Percentiles rank a stretch among this genome's conserved stretches.
These are phyloP conservation scores for Talpa occidentalis DNA, from an alignment of 2,113 vertebrate species.

Conservation along the genomic window DNA sequence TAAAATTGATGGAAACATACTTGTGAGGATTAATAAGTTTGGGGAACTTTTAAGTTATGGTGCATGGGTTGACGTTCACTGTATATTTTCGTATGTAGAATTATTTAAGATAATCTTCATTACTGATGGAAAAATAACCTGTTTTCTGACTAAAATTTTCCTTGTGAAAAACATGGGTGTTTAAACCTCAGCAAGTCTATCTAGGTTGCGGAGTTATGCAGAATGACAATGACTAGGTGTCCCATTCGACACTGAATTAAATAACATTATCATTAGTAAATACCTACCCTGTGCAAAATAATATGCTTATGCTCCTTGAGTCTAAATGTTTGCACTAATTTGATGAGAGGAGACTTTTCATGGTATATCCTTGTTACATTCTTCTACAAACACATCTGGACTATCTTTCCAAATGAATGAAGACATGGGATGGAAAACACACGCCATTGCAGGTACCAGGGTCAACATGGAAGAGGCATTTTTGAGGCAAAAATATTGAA, in stretches of 20 bases:
- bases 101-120: background rate
- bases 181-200: background rate
- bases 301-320: background rate
- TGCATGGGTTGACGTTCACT: background rate
- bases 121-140: background rate
- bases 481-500: constrained; percentile 67
- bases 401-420: constrained; percentile 38
- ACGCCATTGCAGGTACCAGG: constrained; percentile 32
- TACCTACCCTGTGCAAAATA: background rate
- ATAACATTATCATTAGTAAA: background rate
- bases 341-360: background rate
- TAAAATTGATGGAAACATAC: background rate
- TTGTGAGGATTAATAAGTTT: background rate
- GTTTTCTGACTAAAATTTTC: background rate
- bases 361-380: background rate
- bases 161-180: background rate
- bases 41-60: background rate
- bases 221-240: background rate
- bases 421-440: constrained; percentile 18
- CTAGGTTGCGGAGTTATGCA: background rate
- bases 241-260: background rate
- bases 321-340: constrained; percentile 25
- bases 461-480: constrained; percentile 28
- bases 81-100: background rate
- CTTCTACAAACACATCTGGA: background rate